Base-by-base conservation (phyloP, 2,113 vertebrate species). In the Sminthopsis crassicaudata region DNA sequence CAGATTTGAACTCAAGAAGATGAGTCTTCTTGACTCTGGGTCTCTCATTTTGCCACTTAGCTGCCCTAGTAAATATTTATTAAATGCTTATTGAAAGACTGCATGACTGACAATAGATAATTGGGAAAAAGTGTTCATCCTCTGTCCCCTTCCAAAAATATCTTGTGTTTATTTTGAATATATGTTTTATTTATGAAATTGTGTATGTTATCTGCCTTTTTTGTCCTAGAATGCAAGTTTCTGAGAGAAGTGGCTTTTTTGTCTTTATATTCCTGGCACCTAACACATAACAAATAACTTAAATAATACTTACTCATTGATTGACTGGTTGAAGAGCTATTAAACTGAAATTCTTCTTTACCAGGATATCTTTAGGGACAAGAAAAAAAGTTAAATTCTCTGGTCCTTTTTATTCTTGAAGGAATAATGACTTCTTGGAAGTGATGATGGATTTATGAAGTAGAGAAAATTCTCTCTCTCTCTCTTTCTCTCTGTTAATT, bases 401-500 rank as follows among this genome's bases (percentile, higher is more conserved):
- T 24, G n/a, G 2, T 53, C 8, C 55, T 93, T 24, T 54, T 94
- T 96, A 11, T 89, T 36, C 48, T 57, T 0, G 1, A 53, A 25
- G 53, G 67, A 55, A 30, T 55, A 55, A 30, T 27, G 2, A 0
- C 14, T n/a, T 92, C 92, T 88, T 88, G 46, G 48, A 92, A 91
- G 51, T 8, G 57, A 12, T 1, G 0, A 26, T 0, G 0, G 36
- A 90, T 36, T 88, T n/a, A 88, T 53, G 27, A 0, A 0, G 48
- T 23, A 27, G 53, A 90, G 91, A 93, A 27, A 67, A 24, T 24
- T 25, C 51, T 27, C 8, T 57, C 52, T 3, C 5, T 1, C 46
- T 24, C 84, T 89, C 84, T 27, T n/a, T 53, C 53, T 53, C 53
- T 53, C 1, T 53, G 3, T 53, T 53, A 51, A 51, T 51, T 51